Base-by-base conservation (phyloP, 1,140 invertebrate genomes). In the Trinorchestia longiramus region DNA sequence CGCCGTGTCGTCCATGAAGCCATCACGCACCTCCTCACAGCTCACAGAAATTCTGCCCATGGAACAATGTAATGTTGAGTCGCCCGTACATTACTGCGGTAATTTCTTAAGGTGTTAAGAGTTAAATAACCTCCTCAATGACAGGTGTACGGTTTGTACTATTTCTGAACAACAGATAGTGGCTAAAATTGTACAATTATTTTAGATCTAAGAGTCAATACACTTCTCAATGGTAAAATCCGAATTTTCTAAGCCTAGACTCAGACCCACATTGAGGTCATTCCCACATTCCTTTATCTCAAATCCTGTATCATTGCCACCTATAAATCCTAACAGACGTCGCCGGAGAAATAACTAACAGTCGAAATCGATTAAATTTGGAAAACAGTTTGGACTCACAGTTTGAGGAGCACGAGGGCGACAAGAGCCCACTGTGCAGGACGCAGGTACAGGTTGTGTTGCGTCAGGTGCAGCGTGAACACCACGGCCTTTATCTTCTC, bases 351-450 rank as follows among this genome's bases (percentile, higher is more conserved):
- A n/a, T n/a, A n/a, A n/a, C n/a, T n/a, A n/a, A n/a, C n/a, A n/a
- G n/a, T n/a, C n/a, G n/a, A n/a, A n/a, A n/a, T n/a, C n/a, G n/a
- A n/a, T n/a, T 36, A 87, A n/a, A 36, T 36, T 6, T 8, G 47
- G 47, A 53, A 19, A 53, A 90, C 88, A 42, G 43, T 6, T 87
- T 4, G 43, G 88, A 90, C 88, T 43, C 88, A 90, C 43, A 94
- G 44, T 47, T 94, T 94, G 11, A 94, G 40, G 40, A 94, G 92
- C 36, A 94, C 92, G 11, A 94, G 92, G 0, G 92, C 41, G 92
- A 94, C 92, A 19, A 94, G 43, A 0, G 92, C 92, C 92, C 92
- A 94, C 44, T 94, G 92, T 19, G 92, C 92, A 47, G 92, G 92
- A 23, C 44, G 43, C 36, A 94, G 92, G 92, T 94, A 44, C 8